Conservation (phyloP, 2,888 invertebrate species). For the Thereva nobilitata region DNA sequence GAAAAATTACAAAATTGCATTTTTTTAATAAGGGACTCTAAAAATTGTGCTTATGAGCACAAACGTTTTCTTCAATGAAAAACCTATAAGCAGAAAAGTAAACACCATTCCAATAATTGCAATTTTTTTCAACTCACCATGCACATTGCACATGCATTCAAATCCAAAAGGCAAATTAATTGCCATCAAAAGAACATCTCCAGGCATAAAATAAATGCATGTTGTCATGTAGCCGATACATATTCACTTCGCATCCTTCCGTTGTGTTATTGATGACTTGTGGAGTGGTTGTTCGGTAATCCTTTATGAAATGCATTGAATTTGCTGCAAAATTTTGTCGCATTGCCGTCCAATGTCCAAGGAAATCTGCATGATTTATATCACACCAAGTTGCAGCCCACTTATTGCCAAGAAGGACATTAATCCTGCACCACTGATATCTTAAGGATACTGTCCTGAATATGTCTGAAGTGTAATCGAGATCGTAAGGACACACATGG, state of each 20-base stretch:
- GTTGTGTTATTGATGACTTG: neutral
- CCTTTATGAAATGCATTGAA: conserved; percentile 8
- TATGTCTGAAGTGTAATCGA: conserved; percentile 21
- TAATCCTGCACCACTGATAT: conserved; percentile 27
- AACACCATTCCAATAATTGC: no score
- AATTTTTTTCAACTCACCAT: no score
- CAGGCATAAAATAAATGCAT: neutral
- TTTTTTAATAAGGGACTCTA: no score
- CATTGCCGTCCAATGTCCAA: conserved; percentile 11
- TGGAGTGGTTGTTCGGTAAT: neutral
- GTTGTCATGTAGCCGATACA: no score
- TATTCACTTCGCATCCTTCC: no score
- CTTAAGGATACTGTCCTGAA: conserved; percentile 24
- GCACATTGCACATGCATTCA: no score
- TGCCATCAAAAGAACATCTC: conserved; percentile 7
- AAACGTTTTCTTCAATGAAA: no score
- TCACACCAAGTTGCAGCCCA: conserved; percentile 12
- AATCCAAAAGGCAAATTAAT: no score
- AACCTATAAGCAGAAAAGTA: no score
- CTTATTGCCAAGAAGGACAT: conserved; percentile 31
- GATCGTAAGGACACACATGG: conserved; percentile 7
- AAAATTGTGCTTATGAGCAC: no score
- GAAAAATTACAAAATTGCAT: no score
- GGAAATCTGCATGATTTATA: conserved; percentile 17
- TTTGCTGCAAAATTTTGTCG: conserved; percentile 16